These are phyloP conservation scores for Paramormyrops kingsleyae DNA, from an alignment of 2,113 vertebrate species.

Conservation along the genomic window DNA sequence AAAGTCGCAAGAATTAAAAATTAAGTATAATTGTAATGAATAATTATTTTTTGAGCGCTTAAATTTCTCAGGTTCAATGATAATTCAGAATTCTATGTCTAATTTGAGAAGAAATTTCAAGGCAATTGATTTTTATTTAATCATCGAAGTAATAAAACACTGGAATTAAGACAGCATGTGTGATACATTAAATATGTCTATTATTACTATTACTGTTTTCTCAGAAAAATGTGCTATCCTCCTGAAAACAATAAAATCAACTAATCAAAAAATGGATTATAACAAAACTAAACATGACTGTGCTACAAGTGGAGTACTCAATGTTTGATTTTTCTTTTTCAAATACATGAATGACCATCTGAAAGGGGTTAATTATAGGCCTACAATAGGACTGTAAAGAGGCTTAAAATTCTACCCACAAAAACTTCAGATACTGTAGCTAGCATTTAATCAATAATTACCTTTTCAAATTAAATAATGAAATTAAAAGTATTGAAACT, in stretches of 20 bases:
- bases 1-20: background rate
- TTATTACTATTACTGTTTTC: background rate
- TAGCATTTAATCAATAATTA: constrained; percentile 10
- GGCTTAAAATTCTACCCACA: background rate
- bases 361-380: constrained; percentile 17
- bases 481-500: background rate
- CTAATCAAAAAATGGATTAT: background rate
- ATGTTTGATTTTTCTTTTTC: background rate
- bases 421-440: background rate
- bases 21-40: background rate
- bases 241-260: background rate
- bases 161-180: background rate
- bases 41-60: too few relatives aligned
- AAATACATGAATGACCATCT: background rate
- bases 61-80: background rate
- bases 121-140: background rate
- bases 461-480: background rate
- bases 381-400: background rate
- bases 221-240: background rate
- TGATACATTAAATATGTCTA: background rate
- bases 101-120: background rate
- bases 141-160: background rate
- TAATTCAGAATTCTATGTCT: background rate
- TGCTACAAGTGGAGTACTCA: background rate
- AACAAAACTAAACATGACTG: background rate